These are phyloP conservation scores for Actenoides lindsayi DNA, from an alignment of 2,113 vertebrate genomes.

Conservation along the genomic window DNA sequence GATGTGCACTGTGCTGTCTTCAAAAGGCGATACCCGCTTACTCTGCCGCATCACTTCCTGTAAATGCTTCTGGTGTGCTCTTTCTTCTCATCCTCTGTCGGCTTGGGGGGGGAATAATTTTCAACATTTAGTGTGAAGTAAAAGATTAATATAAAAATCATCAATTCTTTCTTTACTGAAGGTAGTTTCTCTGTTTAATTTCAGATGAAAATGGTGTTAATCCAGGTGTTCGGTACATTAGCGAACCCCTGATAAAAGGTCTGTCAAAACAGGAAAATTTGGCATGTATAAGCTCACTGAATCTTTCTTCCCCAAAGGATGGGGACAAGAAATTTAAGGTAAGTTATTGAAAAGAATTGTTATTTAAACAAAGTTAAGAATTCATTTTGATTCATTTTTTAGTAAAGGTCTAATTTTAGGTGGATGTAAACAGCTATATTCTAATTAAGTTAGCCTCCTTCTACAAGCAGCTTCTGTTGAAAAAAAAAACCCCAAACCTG, in stretches of 20 bases:
- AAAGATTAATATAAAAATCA: not conserved
- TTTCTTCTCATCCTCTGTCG: not conserved
- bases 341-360: not conserved
- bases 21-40: not conserved
- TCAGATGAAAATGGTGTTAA: constrained; percentile 66
- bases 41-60: not conserved
- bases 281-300: constrained; percentile 73
- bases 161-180: not conserved
- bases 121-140: not conserved
- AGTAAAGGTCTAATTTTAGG: not conserved
- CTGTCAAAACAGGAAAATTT: constrained; percentile 82
- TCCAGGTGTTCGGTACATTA: constrained; percentile 82
- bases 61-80: not conserved
- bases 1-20: not conserved
- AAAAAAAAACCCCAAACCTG: not conserved
- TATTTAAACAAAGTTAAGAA: not conserved
- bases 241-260: constrained; percentile 78
- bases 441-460: not conserved
- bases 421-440: not conserved
- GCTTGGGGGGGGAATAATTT: not conserved
- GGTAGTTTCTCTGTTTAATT: constrained; percentile 51
- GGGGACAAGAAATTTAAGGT: constrained; percentile 86
- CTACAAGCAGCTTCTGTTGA: not conserved
- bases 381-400: not conserved
- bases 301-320: constrained; percentile 81